Evolutionary conservation across 2,797 vertebrate genomes (phyloP), one percentile per base, ranked within the genome.

Genomic region (Aulostomus chinensis): DNA sequence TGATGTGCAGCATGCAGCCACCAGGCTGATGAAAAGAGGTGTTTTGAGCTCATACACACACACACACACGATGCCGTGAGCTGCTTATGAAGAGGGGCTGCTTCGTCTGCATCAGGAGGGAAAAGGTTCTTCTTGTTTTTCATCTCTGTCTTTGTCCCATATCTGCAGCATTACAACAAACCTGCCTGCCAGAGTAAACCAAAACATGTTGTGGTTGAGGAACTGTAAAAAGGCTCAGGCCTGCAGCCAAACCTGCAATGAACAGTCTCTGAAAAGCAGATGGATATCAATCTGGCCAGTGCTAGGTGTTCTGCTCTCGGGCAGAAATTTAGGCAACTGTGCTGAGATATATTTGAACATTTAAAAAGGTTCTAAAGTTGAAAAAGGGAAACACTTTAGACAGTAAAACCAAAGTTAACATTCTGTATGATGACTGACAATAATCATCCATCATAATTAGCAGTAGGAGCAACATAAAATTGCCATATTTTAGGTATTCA

Each of bases 151-250:
- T 80, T 62, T 79, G 83, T 88, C 72, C 72, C 81, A 86, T 90
- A 90, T 86, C 88, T 85, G 75, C 73, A 74, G 68, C 78, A 87
- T 89, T 85, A 89, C 83, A 77, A 84, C 78, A 83, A 79, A 58
- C 56, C 58, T 12, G 64, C 59, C 78, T 67, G 75, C 70, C 76
- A 64, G 60, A 59, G 57, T 86, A 86, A 88, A 85, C 69, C 71
- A 80, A 83, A 91, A 81, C 86, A 88, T 68, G 86, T 82, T 78
- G 64, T 2, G 32, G 69, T 40, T 38, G 39, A 63, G 46, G 51
- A 57, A 61, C 16, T 32, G 37, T 22, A 49, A 66, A 54, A 42
- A 56, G 12, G 48, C 5, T 14, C 37, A 21, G 31, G 1, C 8
- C 16, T 25, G 65, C 7, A 9, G 62, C 58, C 48, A 45, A 38